Conservation (phyloP, 1,140 invertebrate species). For the Sycophaga agraensis region DNA sequence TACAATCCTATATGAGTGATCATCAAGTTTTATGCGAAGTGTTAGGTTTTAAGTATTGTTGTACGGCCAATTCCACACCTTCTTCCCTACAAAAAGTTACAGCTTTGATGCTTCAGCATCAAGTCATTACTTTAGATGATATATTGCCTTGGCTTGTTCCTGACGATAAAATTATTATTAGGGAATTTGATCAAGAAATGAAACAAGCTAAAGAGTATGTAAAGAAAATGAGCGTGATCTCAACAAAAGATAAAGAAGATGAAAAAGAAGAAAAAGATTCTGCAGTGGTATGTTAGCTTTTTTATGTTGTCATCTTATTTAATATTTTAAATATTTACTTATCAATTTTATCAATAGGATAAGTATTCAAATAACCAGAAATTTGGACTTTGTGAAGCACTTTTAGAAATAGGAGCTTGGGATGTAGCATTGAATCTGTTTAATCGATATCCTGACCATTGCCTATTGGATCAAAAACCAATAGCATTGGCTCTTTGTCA, state of each 20-base stretch:
- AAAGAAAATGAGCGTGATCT: conserved; percentile 81
- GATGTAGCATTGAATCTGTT: conserved; percentile 78
- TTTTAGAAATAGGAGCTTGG: conserved; percentile 90
- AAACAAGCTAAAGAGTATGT: conserved; percentile 86
- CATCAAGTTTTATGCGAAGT: conserved; percentile 87
- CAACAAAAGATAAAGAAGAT: conserved; percentile 79
- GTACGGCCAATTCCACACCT: conserved; percentile 70
- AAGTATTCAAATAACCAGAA: conserved; percentile 88
- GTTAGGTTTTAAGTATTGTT: conserved; percentile 89
- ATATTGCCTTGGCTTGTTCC: conserved; percentile 91
- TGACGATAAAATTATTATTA: conserved; percentile 78
- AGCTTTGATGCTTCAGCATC: conserved; percentile 85
- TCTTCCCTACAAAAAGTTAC: conserved; percentile 84
- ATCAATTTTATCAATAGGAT: conserved; percentile 50
- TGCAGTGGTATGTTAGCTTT: conserved; percentile 43
- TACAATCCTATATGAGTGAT: conserved; percentile 85
- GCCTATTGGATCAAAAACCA: conserved; percentile 74
- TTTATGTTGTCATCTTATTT: conserved; percentile 9
- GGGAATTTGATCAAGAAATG: conserved; percentile 80
- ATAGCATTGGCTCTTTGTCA: conserved; percentile 78
- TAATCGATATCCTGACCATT: conserved; percentile 79
- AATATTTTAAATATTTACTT: too few species aligned
- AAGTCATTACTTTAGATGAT: conserved; percentile 81
- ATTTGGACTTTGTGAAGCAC: conserved; percentile 85
- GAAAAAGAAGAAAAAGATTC: conserved; percentile 74